Percentiles rank a stretch among this genome's conserved stretches.
phyloP scores from a whole-genome alignment of 2,888 invertebrate genomes.

The Drosophila suboccidentalis region DNA sequence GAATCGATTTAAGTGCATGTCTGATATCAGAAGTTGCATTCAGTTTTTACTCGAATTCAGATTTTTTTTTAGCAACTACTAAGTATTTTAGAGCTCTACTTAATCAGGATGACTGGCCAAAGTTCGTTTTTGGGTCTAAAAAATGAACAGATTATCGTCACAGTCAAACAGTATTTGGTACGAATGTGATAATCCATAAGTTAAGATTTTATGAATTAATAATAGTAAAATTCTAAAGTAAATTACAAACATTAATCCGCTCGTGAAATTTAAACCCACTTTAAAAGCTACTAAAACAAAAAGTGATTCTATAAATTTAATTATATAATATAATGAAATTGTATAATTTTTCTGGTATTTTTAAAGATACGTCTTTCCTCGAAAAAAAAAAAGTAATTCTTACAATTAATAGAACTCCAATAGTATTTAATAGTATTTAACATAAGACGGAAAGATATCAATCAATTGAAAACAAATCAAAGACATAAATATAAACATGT shows the following conservation, averaged over 20 bases:
- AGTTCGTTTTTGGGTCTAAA: slow-evolving; percentile 8
- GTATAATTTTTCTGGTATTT: background rate
- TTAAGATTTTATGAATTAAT: background rate
- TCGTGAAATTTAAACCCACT: slow-evolving; percentile 1
- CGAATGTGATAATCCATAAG: background rate
- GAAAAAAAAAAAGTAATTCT: background rate
- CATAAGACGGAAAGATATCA: background rate
- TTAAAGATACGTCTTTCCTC: background rate
- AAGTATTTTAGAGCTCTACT: background rate
- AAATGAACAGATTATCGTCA: slow-evolving; percentile 7
- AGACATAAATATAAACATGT: slow-evolving; percentile 31
- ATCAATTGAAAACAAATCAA: slow-evolving; percentile 24
- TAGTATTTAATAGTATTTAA: background rate
- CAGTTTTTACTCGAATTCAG: slow-evolving; percentile 1
- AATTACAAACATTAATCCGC: background rate
- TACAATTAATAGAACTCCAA: too few species aligned
- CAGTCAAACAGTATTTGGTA: background rate
- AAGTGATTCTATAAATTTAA: slow-evolving; percentile 16
- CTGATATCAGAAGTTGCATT: background rate
- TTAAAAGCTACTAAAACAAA: background rate
- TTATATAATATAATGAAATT: slow-evolving; percentile 7
- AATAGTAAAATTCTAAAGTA: background rate
- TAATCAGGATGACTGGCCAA: slow-evolving; percentile 9
- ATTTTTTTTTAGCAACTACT: slow-evolving; percentile 1
- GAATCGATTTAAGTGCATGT: slow-evolving; percentile 13